Conservation (phyloP, 2,113 vertebrate genomes). For the Mesembrinibis cayennensis region DNA sequence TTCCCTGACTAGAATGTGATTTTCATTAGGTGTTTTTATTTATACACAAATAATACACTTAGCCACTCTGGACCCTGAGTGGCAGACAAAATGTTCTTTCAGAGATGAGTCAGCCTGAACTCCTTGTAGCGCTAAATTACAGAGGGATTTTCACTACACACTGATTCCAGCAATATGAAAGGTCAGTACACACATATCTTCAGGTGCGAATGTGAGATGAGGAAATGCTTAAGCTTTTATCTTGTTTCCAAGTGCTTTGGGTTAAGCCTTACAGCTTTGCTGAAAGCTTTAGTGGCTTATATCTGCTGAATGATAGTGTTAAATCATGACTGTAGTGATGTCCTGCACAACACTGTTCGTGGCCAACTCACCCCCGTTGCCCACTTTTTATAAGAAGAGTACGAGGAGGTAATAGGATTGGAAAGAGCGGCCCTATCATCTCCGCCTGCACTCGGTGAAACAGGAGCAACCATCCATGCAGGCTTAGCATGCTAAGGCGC, state of each 20-base stretch:
- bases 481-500: neutral
- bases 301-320: conserved; percentile 53
- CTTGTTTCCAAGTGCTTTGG: conserved; percentile 62
- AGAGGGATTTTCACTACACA: conserved; percentile 55
- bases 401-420: conserved; percentile 1
- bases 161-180: conserved; percentile 47
- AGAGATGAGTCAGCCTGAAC: conserved; percentile 36
- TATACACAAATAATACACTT: neutral
- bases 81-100: conserved; percentile 17
- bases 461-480: neutral
- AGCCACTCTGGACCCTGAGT: neutral
- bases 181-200: conserved; percentile 60
- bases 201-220: conserved; percentile 34
- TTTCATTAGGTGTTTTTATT: conserved; percentile 20
- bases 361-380: neutral
- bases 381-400: neutral
- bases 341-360: neutral
- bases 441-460: neutral
- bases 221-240: conserved; percentile 66
- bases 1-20: neutral
- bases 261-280: conserved; percentile 67
- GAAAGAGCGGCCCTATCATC: neutral
- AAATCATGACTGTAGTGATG: neutral
- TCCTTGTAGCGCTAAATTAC: conserved; percentile 49
- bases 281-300: conserved; percentile 58